Percentiles rank a stretch among this genome's conserved stretches.
Conservation (phyloP, 2,113 vertebrate genomes). For the Salvelinus namaycush region DNA sequence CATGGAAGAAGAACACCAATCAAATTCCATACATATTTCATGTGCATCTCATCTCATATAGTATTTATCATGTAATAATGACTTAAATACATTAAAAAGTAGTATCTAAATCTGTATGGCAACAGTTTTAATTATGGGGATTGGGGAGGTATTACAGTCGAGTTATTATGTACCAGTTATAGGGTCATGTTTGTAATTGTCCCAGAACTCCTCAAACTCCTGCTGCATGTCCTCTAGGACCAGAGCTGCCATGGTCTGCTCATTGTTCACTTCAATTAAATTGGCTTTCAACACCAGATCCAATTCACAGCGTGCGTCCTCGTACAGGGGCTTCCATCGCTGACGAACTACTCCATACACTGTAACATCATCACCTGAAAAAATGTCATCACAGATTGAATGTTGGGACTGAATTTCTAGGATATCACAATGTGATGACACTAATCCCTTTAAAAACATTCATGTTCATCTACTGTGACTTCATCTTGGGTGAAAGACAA, state of each 20-base stretch:
- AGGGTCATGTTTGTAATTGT: constrained; percentile 76
- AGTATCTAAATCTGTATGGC: background rate
- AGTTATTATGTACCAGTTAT: constrained; percentile 42
- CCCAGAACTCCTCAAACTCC: constrained; percentile 92
- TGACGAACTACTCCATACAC: constrained; percentile 92
- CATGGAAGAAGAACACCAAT: background rate
- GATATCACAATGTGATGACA: no score
- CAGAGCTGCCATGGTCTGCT: constrained; percentile 76
- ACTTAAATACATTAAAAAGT: background rate
- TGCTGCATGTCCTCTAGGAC: constrained; percentile 84
- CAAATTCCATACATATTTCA: no score
- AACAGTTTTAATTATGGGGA: background rate
- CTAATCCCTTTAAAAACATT: no score
- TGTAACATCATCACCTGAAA: constrained; percentile 90
- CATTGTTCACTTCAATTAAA: constrained; percentile 91
- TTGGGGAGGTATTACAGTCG: no score
- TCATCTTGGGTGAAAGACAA: no score
- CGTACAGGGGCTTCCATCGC: constrained; percentile 88
- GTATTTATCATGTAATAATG: background rate
- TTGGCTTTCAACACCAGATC: constrained; percentile 94
- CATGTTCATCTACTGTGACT: no score
- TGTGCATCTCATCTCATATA: no score
- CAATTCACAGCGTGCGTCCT: constrained; percentile 82
- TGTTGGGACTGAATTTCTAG: no score
- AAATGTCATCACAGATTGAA: no score